Conservation (phyloP, 2,797 vertebrate genomes). For the Momotus momota region DNA sequence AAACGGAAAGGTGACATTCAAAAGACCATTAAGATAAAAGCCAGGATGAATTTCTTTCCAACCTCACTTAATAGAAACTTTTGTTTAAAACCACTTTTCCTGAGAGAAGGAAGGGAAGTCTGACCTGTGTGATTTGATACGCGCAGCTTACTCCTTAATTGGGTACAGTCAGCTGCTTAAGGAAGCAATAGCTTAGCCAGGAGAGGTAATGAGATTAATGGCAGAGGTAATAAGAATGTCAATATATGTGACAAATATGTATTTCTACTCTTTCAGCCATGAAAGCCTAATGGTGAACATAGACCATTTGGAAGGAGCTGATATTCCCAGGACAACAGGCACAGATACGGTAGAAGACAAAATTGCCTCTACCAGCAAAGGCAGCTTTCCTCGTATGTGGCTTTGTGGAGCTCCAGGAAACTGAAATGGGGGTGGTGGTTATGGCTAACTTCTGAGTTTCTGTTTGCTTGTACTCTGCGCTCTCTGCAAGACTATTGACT, state of each 20-base stretch:
- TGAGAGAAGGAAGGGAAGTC: neutral
- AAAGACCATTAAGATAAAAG: constrained; percentile 61
- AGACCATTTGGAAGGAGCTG: too few species aligned
- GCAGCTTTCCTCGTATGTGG: neutral
- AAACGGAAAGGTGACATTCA: constrained; percentile 61
- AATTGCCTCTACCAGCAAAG: neutral
- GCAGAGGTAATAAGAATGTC: constrained; percentile 10
- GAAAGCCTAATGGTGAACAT: neutral
- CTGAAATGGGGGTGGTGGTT: neutral
- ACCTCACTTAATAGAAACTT: constrained; percentile 2
- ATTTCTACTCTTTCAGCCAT: neutral
- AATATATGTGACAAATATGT: constrained; percentile 15
- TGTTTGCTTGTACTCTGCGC: neutral
- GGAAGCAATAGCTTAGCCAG: constrained; percentile 20
- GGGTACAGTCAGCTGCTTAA: constrained; percentile 11
- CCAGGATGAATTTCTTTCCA: constrained; percentile 35
- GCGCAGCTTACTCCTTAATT: constrained; percentile 5
- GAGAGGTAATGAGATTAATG: constrained; percentile 49
- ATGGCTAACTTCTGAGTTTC: neutral
- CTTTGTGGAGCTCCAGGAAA: neutral
- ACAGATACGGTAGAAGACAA: neutral
- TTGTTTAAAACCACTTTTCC: constrained; percentile 47
- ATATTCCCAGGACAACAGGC: neutral
- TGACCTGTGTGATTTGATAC: neutral
- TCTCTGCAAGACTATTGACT: neutral